Conservation (phyloP, 37 sponge, comb jelly and placozoan genomes). For the Sycon ciliatum region DNA sequence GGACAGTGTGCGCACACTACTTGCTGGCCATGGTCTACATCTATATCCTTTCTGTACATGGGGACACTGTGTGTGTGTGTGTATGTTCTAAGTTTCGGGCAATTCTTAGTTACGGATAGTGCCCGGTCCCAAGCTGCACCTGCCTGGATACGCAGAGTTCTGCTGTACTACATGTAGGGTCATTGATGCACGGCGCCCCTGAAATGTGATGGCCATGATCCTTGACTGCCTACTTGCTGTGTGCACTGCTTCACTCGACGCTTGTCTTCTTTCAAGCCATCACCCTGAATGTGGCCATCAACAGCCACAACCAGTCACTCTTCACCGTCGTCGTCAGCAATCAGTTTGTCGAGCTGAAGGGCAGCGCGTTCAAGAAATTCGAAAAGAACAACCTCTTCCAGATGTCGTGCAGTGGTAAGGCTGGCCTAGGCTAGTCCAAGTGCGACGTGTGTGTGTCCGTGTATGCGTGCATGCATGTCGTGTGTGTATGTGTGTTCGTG, state of each 20-base stretch:
- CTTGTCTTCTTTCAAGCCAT: conserved; percentile 63
- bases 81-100: background rate
- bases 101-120: too few species aligned
- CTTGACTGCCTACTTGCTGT: too few species aligned
- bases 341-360: conserved; percentile 96
- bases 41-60: conserved; percentile 25
- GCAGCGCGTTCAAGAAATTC: conserved; percentile 90
- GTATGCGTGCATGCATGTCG: background rate
- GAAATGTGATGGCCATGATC: too few species aligned
- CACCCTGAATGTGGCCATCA: conserved; percentile 89
- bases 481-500: background rate
- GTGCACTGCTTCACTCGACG: conserved; percentile 60
- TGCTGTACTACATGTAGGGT: too few species aligned
- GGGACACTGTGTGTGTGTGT: background rate
- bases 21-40: conserved; percentile 18
- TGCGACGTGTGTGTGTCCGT: background rate
- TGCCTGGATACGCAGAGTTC: too few species aligned
- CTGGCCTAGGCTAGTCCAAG: background rate
- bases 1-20: background rate
- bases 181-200: too few species aligned
- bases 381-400: conserved; percentile 83
- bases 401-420: conserved; percentile 45
- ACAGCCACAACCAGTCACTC: conserved; percentile 72
- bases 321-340: conserved; percentile 87
- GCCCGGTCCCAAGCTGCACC: too few species aligned